Base-by-base conservation (phyloP, 2,113 vertebrate genomes). In the Odontophorus gujanensis region DNA sequence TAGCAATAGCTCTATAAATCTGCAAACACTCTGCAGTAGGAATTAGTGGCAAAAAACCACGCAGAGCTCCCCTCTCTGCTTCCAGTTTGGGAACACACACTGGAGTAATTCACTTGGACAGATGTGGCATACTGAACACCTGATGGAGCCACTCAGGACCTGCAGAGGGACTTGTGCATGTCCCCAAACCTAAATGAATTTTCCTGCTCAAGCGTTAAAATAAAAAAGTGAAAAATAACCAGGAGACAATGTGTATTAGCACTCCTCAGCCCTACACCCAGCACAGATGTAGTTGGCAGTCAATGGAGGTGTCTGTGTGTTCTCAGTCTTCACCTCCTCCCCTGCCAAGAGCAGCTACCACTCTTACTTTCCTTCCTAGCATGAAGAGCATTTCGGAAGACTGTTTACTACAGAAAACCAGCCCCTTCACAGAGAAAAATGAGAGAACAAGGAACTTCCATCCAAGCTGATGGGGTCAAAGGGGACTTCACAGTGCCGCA, bases 1-100 rank as follows among this genome's bases (percentile, higher is more conserved):
- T n/a, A 58, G 30, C 53, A 57, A 57, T 18, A 57, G 87, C 90
- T 86, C 94, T 76, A 95, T 91, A 95, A 95, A 94, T 94, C 95
- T 95, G 80, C 80, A 95, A 73, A 83, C 93, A 93, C 81, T 87
- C 93, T 74, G 67, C 61, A 77, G 62, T 5, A 74, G 59, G 61
- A 86, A 12, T 26, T 12, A 66, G 81, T 57, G 94, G 92, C 93
- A 97, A 93, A 88, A 47, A 87, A 74, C 40, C 4, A 22, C 57
- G 85, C 75, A 45, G 88, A 92, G 57, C 32, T 50, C 53, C 63
- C 61, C 67, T 59, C 66, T 88, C 68, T 92, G 57, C 75, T 88
- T 86, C 69, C 57, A 86, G 61, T 61, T 79, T 85, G 76, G 72
- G 69, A 92, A 58, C 58, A 50, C 62, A 58, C 1, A 0, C 40